Evolutionary conservation across 2,888 invertebrate genomes (phyloP), one percentile per base, ranked within the genome.

Genomic region (Slavum lentiscoides): DNA sequence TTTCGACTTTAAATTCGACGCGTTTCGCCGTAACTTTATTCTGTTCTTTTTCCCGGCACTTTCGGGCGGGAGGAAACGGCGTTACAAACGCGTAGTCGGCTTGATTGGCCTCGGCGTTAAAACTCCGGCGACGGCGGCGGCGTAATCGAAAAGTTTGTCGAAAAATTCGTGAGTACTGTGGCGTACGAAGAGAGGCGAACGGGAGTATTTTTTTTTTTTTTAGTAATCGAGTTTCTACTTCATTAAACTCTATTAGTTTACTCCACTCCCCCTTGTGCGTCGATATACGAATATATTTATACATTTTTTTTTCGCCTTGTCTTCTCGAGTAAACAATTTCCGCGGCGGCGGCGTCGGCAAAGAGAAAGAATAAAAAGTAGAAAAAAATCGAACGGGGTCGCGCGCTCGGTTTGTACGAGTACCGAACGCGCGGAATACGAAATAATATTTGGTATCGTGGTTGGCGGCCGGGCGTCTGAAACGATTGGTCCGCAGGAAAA

Each of bases 181-280:
- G 37, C 68, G 39, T 59, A 23, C 58, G 39, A 67, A 43, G 4
- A 30, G 30, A 67, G 39, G 75, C 17, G 19, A 55, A 55, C 67
- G 75, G 43, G 23, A 30, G 30, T 30, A 30, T 30, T 17, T 69
- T 37, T 58, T 58, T 13, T 37, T 58, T 55, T 72, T 72, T 43
- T 23, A 19, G 68, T 69, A 77, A 77, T 77, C 76, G 76, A 69
- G 53, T 77, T 77, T 77, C 76, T 49, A 37, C 76, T 68, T 69
- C 69, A 77, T 77, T 77, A 69, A 69, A 61, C 61, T 59, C 76
- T 69, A 69, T 74, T 74, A 74, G 30, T 55, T 55, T 69, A 30
- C 30, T 4, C 30, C 53, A 5, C 19, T 7, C 49, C 2, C 53
- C 23, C 30, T 19, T 9, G 53, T 9, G 53, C 53, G 53, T 17